These are phyloP conservation scores for Limnothrissa miodon DNA, from an alignment of 2,113 vertebrate genomes.

Conservation along the genomic window DNA sequence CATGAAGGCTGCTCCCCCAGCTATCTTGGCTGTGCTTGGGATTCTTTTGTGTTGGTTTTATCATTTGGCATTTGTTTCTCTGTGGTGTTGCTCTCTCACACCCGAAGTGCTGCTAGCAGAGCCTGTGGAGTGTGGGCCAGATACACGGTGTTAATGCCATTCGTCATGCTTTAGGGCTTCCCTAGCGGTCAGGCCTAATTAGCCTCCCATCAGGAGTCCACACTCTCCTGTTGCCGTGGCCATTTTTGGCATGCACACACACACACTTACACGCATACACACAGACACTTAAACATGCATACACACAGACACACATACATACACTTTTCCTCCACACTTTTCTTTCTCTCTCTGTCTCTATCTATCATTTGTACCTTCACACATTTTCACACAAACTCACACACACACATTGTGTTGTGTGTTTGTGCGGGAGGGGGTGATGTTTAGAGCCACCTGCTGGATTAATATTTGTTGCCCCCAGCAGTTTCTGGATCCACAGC, in stretches of 20 bases:
- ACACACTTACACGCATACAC: background rate
- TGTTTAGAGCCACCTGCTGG: constrained; percentile 32
- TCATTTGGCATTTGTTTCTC: background rate
- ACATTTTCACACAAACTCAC: no score
- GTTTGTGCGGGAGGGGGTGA: background rate
- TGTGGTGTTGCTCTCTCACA: background rate
- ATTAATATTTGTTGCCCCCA: constrained; percentile 46
- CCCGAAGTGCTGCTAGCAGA: background rate
- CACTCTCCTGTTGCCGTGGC: constrained; percentile 16
- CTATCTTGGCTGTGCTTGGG: no score
- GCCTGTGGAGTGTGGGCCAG: constrained; percentile 20
- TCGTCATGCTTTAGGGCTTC: constrained; percentile 27
- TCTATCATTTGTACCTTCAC: no score
- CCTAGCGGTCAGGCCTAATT: constrained; percentile 32
- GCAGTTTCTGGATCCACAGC: constrained; percentile 20
- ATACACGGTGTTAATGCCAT: constrained; percentile 35
- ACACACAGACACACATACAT: background rate
- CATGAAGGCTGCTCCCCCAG: background rate
- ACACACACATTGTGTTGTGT: background rate
- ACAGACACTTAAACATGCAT: background rate
- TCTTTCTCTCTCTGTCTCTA: no score
- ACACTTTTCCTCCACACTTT: background rate
- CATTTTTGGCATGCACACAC: background rate
- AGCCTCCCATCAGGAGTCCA: constrained; percentile 32
- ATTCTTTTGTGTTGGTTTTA: background rate